A percentile compares a stretch with the other conserved stretches of the same genome.
phyloP scores from a whole-genome alignment of 2,113 vertebrate genomes.

The Hypomesus transpacificus region DNA sequence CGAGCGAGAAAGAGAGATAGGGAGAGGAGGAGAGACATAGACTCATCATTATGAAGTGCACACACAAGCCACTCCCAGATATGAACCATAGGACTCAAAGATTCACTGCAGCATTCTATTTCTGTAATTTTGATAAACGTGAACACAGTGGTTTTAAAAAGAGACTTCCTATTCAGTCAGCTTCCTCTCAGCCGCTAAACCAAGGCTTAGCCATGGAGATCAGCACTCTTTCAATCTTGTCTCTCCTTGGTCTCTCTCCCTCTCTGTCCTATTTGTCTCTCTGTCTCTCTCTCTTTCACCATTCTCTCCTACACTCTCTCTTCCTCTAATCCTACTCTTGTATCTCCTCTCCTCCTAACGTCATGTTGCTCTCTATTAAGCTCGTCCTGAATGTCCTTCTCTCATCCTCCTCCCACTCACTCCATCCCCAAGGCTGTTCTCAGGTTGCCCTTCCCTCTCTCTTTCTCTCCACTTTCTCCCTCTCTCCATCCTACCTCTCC shows the following conservation, averaged over 20 bases:
- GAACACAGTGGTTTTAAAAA: not conserved
- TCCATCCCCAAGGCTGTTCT: not conserved
- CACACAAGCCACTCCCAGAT: too few species aligned
- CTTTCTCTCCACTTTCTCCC: not conserved
- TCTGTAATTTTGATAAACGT: not conserved
- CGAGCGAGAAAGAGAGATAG: not conserved
- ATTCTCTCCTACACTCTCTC: not conserved
- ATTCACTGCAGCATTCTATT: too few species aligned
- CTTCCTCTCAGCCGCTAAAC: too few species aligned
- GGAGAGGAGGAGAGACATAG: not conserved
- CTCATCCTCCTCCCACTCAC: not conserved
- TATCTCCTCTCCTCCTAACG: not conserved
- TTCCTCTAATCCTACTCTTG: not conserved
- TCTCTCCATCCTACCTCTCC: slow-evolving; percentile 11
- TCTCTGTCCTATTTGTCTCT: not conserved
- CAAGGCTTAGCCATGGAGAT: too few species aligned
- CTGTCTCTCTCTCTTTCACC: not conserved
- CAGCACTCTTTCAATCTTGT: not conserved
- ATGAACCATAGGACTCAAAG: not conserved
- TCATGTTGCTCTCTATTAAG: slow-evolving; percentile 11
- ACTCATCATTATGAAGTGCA: not conserved
- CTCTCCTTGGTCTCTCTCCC: not conserved
- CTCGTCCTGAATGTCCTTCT: slow-evolving; percentile 37
- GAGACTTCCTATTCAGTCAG: not conserved
- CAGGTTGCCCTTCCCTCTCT: slow-evolving; percentile 24